phyloP scores from a whole-genome alignment of 2,113 vertebrate genomes.

The Urocynchramus pylzowi region DNA sequence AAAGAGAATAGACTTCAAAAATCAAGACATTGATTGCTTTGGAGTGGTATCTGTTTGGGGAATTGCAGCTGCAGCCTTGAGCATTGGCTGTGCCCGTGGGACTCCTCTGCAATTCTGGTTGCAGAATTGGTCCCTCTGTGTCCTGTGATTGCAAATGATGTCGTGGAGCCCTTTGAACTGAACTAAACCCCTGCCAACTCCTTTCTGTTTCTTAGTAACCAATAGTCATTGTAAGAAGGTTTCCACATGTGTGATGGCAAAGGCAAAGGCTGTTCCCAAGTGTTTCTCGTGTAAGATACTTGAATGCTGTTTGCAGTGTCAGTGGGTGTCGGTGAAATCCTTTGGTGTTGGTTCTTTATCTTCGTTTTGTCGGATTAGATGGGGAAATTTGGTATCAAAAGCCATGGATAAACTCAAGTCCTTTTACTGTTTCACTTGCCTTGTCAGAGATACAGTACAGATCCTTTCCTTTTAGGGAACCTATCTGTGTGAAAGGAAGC shows the following conservation, averaged over 20 bases:
- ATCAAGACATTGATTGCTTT: background rate
- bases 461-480: background rate
- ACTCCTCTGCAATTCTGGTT: background rate
- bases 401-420: slow-evolving; percentile 37
- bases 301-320: slow-evolving; percentile 47
- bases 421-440: background rate
- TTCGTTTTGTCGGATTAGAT: slow-evolving; percentile 4
- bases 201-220: slow-evolving; percentile 83
- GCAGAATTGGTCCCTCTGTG: background rate
- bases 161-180: background rate
- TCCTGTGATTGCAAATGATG: background rate
- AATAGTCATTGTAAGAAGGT: slow-evolving; percentile 87
- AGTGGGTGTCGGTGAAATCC: slow-evolving; percentile 16
- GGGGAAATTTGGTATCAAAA: background rate
- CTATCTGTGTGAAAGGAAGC: background rate
- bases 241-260: slow-evolving; percentile 89
- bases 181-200: slow-evolving; percentile 54
- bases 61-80: background rate
- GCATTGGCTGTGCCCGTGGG: background rate
- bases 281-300: slow-evolving; percentile 89
- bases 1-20: background rate
- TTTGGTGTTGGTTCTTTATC: slow-evolving; percentile 60
- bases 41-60: background rate
- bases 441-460: background rate
- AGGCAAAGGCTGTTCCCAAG: slow-evolving; percentile 82